Base-by-base conservation (phyloP, 35 echinoderm and acorn worm genomes). In the Apostichopus parvimensis region DNA sequence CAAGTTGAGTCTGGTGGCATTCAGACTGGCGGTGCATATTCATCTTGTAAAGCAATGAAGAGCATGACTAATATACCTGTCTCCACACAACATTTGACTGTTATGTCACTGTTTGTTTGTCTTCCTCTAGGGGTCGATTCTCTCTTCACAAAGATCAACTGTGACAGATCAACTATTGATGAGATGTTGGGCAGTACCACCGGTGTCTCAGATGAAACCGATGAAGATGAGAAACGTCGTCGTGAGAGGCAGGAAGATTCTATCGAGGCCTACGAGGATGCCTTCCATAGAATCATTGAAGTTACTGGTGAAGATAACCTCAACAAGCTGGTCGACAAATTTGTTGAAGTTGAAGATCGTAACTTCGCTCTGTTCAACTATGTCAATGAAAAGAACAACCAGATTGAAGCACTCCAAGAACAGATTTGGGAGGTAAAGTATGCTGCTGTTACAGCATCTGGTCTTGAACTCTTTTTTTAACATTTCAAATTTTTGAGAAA, bases 361-460 rank as follows among this genome's bases (percentile, higher is more conserved):
- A 99, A 99, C 95, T 99, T 99, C 93, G 97, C 97, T 60, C 97
- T 99, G 57, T 99, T 99, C 89, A 99, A 99, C 93, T 99, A 94
- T 53, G 93, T 99, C 57, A 99, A 99, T 24, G 97, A 99, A 83
- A 94, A 99, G 95, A 99, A 99, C 80, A 99, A 99, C 79, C 94
- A 96, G 87, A 94, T 99, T 66, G 97, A 99, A 86, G 28, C 90
- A n/a, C 91, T 96, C 7, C 93, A 94, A 79, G 97, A 99, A 62
- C 97, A 99, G 79, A 99, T 99, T 85, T 81, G 87, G 10, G 97
- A 99, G 97, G 97, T 99, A 57, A 8, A 92, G 82, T 0, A 62
- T 34, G 11, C 12, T 61, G 8, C 7, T 8, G 7, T 61, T 61
- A 61, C 7, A 61, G 2, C 58, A 61, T 61, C 58, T 45, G 34